Percentiles rank a stretch among this genome's conserved stretches.
These are phyloP conservation scores for Tragulus kanchil DNA, from an alignment of 2,113 vertebrate genomes.

Conservation along the genomic window DNA sequence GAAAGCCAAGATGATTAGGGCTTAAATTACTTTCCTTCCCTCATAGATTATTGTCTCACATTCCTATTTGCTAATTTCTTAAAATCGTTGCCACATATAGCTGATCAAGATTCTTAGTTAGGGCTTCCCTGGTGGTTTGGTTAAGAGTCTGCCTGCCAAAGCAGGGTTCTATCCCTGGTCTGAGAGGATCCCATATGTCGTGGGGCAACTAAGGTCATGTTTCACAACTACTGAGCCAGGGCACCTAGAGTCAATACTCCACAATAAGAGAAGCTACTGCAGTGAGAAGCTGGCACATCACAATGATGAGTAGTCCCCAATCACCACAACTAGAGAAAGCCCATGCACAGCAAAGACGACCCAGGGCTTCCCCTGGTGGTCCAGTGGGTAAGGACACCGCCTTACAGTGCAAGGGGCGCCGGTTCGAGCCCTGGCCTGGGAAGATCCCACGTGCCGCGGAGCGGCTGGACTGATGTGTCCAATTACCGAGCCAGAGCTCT, in stretches of 20 bases:
- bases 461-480: too few species aligned
- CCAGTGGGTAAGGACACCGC: too few species aligned
- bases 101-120: not conserved
- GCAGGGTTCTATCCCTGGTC: not conserved
- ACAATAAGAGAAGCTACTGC: not conserved
- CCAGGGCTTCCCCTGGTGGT: not conserved
- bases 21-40: not conserved
- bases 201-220: not conserved
- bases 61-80: slow-evolving; percentile 18
- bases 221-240: not conserved
- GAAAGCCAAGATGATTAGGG: not conserved
- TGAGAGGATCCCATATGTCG: not conserved
- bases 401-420: too few species aligned
- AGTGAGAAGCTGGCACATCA: not conserved
- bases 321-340: not conserved
- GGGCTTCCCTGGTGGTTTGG: not conserved
- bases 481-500: too few species aligned
- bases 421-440: too few species aligned
- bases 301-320: not conserved
- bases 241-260: not conserved
- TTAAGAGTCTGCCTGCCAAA: not conserved
- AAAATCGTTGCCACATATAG: not conserved
- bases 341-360: not conserved
- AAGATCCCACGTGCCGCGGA: too few species aligned
- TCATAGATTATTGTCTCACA: not conserved